Conservation (phyloP, 2,888 invertebrate genomes). For the Athalia rosae region DNA sequence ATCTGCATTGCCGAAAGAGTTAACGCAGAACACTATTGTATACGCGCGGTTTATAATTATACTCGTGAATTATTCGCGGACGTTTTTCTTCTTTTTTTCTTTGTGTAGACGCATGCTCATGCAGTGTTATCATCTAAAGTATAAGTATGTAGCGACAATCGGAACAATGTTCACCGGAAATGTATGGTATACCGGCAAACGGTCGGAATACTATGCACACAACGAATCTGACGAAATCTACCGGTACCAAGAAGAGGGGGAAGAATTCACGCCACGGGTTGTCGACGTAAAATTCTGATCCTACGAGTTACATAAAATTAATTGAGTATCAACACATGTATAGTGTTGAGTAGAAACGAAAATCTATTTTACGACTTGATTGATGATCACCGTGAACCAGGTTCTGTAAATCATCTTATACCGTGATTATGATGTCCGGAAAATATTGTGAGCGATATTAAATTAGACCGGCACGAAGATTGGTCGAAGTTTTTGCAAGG, state of each 20-base stretch:
- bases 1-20: neutral
- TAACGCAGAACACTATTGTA: neutral
- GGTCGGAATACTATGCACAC: no score
- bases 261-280: neutral
- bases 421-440: no score
- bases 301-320: neutral
- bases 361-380: neutral
- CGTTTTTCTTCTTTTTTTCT: neutral
- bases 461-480: constrained; percentile 57
- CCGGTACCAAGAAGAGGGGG: neutral
- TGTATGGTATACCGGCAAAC: no score
- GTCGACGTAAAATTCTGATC: neutral
- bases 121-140: no score
- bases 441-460: constrained; percentile 67
- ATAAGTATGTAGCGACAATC: no score
- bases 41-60: neutral
- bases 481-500: no score
- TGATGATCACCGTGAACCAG: constrained; percentile 76
- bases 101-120: neutral
- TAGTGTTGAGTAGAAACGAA: neutral
- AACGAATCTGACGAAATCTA: no score
- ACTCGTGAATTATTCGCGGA: neutral
- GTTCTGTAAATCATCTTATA: constrained; percentile 73
- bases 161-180: neutral
- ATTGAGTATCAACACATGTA: neutral